Evolutionary conservation across 2,113 vertebrate genomes (phyloP).

Genomic region (Peromyscus leucopus): DNA sequence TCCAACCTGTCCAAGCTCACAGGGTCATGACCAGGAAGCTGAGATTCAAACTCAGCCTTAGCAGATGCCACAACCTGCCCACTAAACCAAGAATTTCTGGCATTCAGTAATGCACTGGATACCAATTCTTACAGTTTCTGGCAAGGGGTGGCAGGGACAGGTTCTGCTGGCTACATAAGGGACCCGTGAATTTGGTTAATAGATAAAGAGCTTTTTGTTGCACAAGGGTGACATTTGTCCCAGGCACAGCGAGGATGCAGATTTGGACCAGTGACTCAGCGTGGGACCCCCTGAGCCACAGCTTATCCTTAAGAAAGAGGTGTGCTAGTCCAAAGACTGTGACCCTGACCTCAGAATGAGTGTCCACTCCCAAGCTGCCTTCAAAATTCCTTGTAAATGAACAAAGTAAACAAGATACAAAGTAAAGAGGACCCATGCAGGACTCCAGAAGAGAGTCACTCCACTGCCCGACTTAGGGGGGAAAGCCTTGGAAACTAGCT

Average conservation of each 20-base stretch:
- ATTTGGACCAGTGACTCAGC: neutral
- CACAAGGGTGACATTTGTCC: neutral
- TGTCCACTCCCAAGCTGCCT: fast-evolving
- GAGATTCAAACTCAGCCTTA: neutral
- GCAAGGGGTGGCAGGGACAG: neutral
- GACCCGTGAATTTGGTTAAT: fast-evolving
- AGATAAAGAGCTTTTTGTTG: neutral
- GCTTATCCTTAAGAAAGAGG: neutral
- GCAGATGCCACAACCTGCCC: neutral
- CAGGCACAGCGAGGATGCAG: too few species aligned
- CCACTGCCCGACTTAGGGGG: fast-evolving
- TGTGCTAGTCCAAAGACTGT: neutral
- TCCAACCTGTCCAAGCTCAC: neutral
- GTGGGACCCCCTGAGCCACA: neutral
- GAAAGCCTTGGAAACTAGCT: neutral
- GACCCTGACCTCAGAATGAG: neutral
- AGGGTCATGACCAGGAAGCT: neutral
- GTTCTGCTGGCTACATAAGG: neutral
- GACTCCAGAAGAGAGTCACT: too few species aligned
- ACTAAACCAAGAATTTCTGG: neutral
- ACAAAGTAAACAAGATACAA: neutral
- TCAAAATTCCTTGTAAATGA: too few species aligned
- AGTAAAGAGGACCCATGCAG: neutral
- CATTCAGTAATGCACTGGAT: neutral
- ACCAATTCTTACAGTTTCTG: neutral